A percentile compares a stretch with the other conserved stretches of the same genome.
These are phyloP conservation scores for Anguilla pacifica DNA, from an alignment of 2,797 vertebrate genomes.

Conservation along the genomic window DNA sequence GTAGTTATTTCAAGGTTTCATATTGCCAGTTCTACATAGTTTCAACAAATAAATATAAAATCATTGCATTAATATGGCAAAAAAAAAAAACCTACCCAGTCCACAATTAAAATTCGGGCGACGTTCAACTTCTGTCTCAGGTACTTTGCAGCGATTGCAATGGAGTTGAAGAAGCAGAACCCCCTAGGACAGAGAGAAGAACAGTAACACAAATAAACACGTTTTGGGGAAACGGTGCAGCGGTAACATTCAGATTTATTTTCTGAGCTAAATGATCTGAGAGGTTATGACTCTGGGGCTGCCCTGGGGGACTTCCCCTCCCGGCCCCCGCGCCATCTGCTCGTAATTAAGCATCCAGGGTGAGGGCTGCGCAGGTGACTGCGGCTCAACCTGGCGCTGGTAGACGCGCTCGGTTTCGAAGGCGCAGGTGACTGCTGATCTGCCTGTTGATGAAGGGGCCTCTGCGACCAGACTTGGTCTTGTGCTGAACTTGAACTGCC, in stretches of 20 bases:
- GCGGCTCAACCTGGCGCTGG: constrained; percentile 73
- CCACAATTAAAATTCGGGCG: constrained; percentile 81
- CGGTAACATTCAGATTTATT: constrained; percentile 87
- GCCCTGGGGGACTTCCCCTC: constrained; percentile 84
- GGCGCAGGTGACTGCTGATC: constrained; percentile 57
- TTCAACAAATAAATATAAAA: neutral
- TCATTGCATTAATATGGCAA: neutral
- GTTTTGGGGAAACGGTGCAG: constrained; percentile 80
- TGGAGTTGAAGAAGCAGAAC: constrained; percentile 83
- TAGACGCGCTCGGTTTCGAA: neutral
- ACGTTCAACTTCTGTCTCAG: constrained; percentile 79
- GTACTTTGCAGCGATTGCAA: constrained; percentile 81
- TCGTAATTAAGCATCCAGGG: constrained; percentile 83
- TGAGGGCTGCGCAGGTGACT: constrained; percentile 84
- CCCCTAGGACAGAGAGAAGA: constrained; percentile 79
- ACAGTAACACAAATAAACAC: constrained; percentile 78
- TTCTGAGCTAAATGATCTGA: constrained; percentile 86
- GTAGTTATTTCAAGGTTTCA: neutral
- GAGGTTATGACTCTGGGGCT: constrained; percentile 84
- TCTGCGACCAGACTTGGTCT: neutral
- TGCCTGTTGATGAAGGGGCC: constrained; percentile 31
- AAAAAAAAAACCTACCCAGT: constrained; percentile 74
- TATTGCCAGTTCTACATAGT: neutral
- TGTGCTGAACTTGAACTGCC: neutral
- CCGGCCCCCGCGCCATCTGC: constrained; percentile 80